Conservation (phyloP, 2,888 invertebrate genomes). For the Cephus pygmeus region DNA sequence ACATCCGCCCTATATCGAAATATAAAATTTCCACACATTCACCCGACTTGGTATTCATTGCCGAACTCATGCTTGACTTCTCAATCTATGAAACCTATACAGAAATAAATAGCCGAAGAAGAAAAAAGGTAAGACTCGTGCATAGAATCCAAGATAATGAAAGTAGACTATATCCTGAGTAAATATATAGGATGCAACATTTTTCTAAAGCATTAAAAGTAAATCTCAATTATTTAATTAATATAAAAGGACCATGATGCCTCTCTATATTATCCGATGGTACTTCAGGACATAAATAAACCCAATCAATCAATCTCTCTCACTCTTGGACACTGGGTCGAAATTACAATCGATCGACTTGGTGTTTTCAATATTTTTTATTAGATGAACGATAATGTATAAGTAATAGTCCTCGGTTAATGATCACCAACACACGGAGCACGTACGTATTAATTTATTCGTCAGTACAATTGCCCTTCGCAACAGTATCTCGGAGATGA, state of each 20-base stretch:
- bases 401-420: constrained; percentile 15
- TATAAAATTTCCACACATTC: background rate
- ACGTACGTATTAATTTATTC: background rate
- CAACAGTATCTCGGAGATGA: background rate
- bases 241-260: background rate
- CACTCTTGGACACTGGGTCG: background rate
- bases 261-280: background rate
- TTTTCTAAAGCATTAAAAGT: background rate
- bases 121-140: background rate
- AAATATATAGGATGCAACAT: background rate
- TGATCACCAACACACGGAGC: constrained; percentile 1
- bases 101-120: background rate
- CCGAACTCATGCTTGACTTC: background rate
- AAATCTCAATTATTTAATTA: background rate
- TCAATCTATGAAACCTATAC: background rate
- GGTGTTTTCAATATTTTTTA: constrained; percentile 51
- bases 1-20: background rate
- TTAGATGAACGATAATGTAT: constrained; percentile 57
- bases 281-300: background rate
- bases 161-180: background rate
- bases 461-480: background rate
- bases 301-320: background rate
- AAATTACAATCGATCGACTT: background rate
- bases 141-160: background rate
- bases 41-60: background rate